These are phyloP conservation scores for Campylomormyrus numenius DNA, from an alignment of 2,113 vertebrate genomes.

Conservation along the genomic window DNA sequence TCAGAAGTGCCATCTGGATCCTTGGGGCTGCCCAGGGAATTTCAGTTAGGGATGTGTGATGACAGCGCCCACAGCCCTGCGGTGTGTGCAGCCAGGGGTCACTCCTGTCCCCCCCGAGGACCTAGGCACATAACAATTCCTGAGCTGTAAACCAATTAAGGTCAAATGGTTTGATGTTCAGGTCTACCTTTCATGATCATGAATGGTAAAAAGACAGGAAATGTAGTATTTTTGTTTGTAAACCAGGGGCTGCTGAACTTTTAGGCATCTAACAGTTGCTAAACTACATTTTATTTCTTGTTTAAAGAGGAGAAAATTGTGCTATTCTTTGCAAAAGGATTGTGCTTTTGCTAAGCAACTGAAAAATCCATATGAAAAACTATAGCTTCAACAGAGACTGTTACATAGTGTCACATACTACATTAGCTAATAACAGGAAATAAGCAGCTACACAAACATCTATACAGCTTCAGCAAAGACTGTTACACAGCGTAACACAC, in stretches of 20 bases:
- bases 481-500: not conserved
- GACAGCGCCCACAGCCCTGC: not conserved
- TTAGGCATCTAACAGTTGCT: not conserved
- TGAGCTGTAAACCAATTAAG: not conserved
- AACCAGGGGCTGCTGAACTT: not conserved
- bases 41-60: not conserved
- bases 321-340: not conserved
- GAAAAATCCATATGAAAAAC: not conserved
- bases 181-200: not conserved
- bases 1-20: conserved; percentile 5
- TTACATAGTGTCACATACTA: not conserved
- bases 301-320: not conserved
- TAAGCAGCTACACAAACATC: not conserved
- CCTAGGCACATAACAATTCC: not conserved
- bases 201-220: not conserved
- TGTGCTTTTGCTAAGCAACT: not conserved
- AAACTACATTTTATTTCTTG: not conserved
- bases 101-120: not conserved
- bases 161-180: not conserved
- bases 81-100: not conserved
- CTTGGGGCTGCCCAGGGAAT: not conserved
- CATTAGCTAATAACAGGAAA: not conserved
- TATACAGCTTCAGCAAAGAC: not conserved
- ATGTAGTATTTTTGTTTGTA: not conserved
- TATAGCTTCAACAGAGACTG: not conserved